Percentiles rank a stretch among this genome's conserved stretches.
Conservation (phyloP, 2,888 invertebrate species). For the Spodoptera picta region DNA sequence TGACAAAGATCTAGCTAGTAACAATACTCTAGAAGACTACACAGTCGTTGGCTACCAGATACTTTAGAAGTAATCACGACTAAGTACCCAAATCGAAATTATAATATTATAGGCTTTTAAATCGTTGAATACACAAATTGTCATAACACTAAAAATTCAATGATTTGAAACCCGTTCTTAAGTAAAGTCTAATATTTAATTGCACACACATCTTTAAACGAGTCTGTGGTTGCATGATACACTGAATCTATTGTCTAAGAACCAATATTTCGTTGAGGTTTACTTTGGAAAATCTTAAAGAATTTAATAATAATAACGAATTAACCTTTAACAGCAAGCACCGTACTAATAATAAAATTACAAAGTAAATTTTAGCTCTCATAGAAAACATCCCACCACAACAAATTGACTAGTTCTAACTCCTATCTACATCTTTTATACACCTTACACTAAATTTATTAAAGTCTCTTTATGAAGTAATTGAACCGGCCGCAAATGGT, state of each 20-base stretch:
- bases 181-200: constrained; percentile 69
- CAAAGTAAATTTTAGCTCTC: constrained; percentile 81
- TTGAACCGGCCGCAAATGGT: constrained; percentile 86
- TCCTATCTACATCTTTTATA: constrained; percentile 81
- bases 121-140: constrained; percentile 71
- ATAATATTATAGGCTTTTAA: constrained; percentile 68
- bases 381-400: constrained; percentile 86
- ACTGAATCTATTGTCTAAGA: constrained; percentile 66
- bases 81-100: constrained; percentile 66
- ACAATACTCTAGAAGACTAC: constrained; percentile 79
- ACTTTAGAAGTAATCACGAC: constrained; percentile 66
- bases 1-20: constrained; percentile 78
- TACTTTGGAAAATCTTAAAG: constrained; percentile 67
- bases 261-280: constrained; percentile 79
- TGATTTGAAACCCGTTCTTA: constrained; percentile 80
- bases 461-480: constrained; percentile 80
- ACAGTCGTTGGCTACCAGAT: constrained; percentile 80
- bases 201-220: constrained; percentile 65
- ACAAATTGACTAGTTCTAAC: constrained; percentile 88
- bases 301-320: constrained; percentile 74
- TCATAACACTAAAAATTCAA: constrained; percentile 73
- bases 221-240: constrained; percentile 66
- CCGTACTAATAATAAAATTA: constrained; percentile 82
- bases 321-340: constrained; percentile 84
- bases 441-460: constrained; percentile 76